Base-by-base conservation (phyloP, 2,113 vertebrate species). In the Brienomyrus longianalis region DNA sequence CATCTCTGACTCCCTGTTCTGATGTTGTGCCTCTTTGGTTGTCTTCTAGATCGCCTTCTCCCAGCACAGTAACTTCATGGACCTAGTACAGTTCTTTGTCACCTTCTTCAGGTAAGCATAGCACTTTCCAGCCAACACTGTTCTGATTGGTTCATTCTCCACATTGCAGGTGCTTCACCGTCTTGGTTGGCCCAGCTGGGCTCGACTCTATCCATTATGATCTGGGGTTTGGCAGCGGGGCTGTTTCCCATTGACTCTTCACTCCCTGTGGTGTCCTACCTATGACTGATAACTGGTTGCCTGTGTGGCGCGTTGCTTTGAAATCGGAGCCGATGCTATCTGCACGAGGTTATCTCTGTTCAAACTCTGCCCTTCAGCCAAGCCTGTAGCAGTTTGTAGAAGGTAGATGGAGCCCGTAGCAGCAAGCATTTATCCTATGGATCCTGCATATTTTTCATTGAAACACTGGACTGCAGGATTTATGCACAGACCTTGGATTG, bases 41-140 rank as follows among this genome's bases (percentile, higher is more conserved):
- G 8, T 21, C 84, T 92, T 91, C 43, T 96, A 99, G 98, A 99
- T 99, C 92, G 98, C 98, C 89, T 99, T 99, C 96, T 99, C 98
- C 8, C 98, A 99, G 92, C 98, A 99, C 96, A 99, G 98, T 96
- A 99, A 99, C 97, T 99, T 99, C 96, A 99, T 99, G 98, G 98
- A 99, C 95, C 96, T 99, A 94, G 98, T 99, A 91, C 98, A 99
- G 95, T 99, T 99, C 96, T 99, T 99, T 92, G 98, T 99, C 95
- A 99, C 98, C 0, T 99, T 99, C 95, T 99, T 99, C 98, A 99
- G 98, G 98, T 99, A 92, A 95, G 95, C 39, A 35, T 10, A 7
- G 17, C 43, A 21, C 35, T 21, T 31, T 83, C 39, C 35, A 83
- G 43, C 19, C 23, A 48, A 48, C 35, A 23, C 35, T 83, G 31